phyloP scores from a whole-genome alignment of 2,888 invertebrate genomes.

The Melipona bicolor region DNA sequence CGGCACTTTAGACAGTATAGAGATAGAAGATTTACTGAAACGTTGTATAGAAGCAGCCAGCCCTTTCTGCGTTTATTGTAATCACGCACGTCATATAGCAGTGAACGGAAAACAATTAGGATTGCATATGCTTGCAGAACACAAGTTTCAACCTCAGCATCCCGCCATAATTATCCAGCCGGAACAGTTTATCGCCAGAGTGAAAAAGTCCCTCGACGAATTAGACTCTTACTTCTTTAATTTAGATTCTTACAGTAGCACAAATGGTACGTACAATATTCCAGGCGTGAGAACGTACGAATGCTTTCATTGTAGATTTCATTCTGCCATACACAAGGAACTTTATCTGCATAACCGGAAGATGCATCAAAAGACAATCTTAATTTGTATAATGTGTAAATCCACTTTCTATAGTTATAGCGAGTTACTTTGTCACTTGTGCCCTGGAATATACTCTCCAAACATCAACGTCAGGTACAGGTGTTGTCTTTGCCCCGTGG shows the following conservation, averaged over 20 bases:
- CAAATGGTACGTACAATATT: conserved; percentile 84
- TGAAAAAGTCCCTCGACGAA: conserved; percentile 87
- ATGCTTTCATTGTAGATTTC: conserved; percentile 94
- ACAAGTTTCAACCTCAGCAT: conserved; percentile 87
- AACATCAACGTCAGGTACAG: conserved; percentile 88
- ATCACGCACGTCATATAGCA: conserved; percentile 93
- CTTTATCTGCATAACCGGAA: conserved; percentile 94
- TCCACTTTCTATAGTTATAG: conserved; percentile 94
- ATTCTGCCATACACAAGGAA: conserved; percentile 92
- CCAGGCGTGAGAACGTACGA: conserved; percentile 90
- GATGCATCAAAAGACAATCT: conserved; percentile 93
- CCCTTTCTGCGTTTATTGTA: conserved; percentile 92
- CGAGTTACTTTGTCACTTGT: conserved; percentile 94
- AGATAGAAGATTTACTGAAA: conserved; percentile 89
- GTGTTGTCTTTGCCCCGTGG: conserved; percentile 92
- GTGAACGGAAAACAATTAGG: conserved; percentile 93
- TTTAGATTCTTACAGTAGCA: conserved; percentile 89
- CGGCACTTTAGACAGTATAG: conserved; percentile 90
- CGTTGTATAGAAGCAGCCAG: conserved; percentile 90
- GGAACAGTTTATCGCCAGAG: conserved; percentile 87
- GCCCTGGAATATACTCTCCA: conserved; percentile 90
- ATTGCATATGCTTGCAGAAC: conserved; percentile 91
- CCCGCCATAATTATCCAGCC: conserved; percentile 81
- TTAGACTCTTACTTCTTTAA: conserved; percentile 89
- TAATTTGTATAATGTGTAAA: conserved; percentile 95